Percentiles rank a stretch among this genome's conserved stretches.
phyloP scores from a whole-genome alignment of 2,888 invertebrate species.

The Halictus quadricinctus region DNA sequence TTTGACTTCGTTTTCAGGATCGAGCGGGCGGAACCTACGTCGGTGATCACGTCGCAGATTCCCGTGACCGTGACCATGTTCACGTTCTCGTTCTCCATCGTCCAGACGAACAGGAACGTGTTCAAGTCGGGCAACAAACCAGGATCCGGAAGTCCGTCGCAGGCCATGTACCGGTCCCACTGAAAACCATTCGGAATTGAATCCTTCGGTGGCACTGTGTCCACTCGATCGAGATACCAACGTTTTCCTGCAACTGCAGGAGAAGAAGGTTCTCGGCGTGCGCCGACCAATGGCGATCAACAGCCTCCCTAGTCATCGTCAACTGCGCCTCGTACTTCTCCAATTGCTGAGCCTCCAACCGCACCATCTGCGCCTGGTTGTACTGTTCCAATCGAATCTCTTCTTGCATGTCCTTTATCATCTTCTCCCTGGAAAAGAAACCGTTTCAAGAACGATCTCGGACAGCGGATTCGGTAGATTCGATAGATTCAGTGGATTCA shows the following conservation, averaged over 20 bases:
- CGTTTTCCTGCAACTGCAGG: conserved; percentile 72
- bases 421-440: conserved; percentile 64
- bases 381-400: conserved; percentile 74
- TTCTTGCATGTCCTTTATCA: conserved; percentile 75
- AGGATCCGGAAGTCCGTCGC: conserved; percentile 86
- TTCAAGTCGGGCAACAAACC: conserved; percentile 84
- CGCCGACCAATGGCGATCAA: conserved; percentile 64
- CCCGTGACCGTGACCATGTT: conserved; percentile 82
- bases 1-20: not conserved
- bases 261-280: conserved; percentile 65
- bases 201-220: not conserved
- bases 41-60: conserved; percentile 83
- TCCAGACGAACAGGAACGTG: conserved; percentile 85
- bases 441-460: not conserved
- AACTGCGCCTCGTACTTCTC: conserved; percentile 73
- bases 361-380: conserved; percentile 62
- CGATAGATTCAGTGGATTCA: too few relatives aligned
- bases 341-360: conserved; percentile 71
- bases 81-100: conserved; percentile 78
- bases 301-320: conserved; percentile 65
- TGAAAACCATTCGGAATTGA: conserved; percentile 74
- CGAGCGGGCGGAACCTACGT: conserved; percentile 79
- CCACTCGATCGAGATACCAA: conserved; percentile 52
- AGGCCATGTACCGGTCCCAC: conserved; percentile 85
- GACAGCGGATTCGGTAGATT: not conserved